A percentile compares a stretch with the other conserved stretches of the same genome.
These are phyloP conservation scores for Aspidiotus rigidus DNA, from an alignment of 2,888 invertebrate species.

Conservation along the genomic window DNA sequence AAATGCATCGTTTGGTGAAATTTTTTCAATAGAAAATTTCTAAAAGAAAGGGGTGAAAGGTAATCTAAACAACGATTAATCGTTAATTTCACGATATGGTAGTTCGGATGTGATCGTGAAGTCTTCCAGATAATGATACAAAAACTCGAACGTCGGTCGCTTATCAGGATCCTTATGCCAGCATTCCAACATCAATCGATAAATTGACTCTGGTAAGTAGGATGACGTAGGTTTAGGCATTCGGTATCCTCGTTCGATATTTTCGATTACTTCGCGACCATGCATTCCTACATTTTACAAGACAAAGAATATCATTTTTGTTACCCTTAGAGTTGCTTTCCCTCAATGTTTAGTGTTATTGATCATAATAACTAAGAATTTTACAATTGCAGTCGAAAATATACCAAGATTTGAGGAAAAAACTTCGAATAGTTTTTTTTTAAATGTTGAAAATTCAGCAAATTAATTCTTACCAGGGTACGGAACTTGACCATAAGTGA, in stretches of 20 bases:
- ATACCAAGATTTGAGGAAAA: too few relatives aligned
- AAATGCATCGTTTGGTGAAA: slow-evolving; percentile 3
- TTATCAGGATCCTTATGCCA: slow-evolving; percentile 93
- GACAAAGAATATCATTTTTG: background rate
- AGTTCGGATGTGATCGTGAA: slow-evolving; percentile 95
- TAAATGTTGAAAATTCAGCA: background rate
- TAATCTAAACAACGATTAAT: slow-evolving; percentile 31
- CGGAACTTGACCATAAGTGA: slow-evolving; percentile 94
- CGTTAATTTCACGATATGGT: slow-evolving; percentile 72
- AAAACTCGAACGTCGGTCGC: slow-evolving; percentile 93
- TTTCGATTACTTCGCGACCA: slow-evolving; percentile 92
- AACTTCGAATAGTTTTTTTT: too few relatives aligned
- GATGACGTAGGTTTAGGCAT: slow-evolving; percentile 92
- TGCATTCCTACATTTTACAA: slow-evolving; percentile 61
- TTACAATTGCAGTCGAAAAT: too few relatives aligned
- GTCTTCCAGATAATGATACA: slow-evolving; percentile 93
- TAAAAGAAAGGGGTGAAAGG: background rate
- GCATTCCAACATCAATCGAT: slow-evolving; percentile 86
- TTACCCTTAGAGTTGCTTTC: background rate
- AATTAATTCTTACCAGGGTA: slow-evolving; percentile 64
- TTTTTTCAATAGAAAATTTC: background rate
- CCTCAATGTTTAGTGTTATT: background rate
- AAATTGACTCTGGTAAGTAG: slow-evolving; percentile 85
- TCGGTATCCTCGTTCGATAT: slow-evolving; percentile 90
- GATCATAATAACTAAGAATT: too few relatives aligned